Conservation (phyloP, 2,113 vertebrate genomes). For the Dasypus novemcinctus region DNA sequence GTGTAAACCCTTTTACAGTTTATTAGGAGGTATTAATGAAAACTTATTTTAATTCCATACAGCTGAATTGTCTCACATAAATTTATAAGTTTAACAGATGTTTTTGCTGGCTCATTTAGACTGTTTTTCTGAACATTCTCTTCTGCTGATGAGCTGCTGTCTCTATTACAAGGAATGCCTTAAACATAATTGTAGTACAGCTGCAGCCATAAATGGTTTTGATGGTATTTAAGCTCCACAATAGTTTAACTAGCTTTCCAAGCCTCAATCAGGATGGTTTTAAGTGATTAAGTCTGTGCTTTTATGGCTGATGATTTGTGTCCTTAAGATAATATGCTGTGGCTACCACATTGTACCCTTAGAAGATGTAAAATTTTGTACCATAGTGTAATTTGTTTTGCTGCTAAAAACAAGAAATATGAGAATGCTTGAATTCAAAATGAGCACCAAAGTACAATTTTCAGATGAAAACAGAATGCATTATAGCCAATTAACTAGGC, state of each 20-base stretch:
- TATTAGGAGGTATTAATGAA: conserved; percentile 76
- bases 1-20: conserved; percentile 67
- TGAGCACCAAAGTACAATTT: not conserved
- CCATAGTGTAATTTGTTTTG: not conserved
- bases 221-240: conserved; percentile 59
- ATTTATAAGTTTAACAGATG: conserved; percentile 81
- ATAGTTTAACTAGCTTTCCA: conserved; percentile 65
- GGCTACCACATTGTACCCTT: not conserved
- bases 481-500: not conserved
- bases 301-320: conserved; percentile 8
- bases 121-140: conserved; percentile 69
- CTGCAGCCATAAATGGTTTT: conserved; percentile 71
- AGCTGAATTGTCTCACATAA: conserved; percentile 76
- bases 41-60: conserved; percentile 74
- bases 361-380: not conserved
- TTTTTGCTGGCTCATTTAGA: conserved; percentile 71
- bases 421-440: conserved; percentile 23
- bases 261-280: conserved; percentile 42
- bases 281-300: conserved; percentile 20
- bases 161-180: conserved; percentile 77
- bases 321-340: conserved; percentile 5
- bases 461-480: not conserved
- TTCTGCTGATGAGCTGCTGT: conserved; percentile 77
- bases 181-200: conserved; percentile 76
- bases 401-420: not conserved